Evolutionary conservation across 1,140 invertebrate genomes (phyloP), one percentile per base, ranked within the genome.

Genomic region (Luehdorfia chinensis): DNA sequence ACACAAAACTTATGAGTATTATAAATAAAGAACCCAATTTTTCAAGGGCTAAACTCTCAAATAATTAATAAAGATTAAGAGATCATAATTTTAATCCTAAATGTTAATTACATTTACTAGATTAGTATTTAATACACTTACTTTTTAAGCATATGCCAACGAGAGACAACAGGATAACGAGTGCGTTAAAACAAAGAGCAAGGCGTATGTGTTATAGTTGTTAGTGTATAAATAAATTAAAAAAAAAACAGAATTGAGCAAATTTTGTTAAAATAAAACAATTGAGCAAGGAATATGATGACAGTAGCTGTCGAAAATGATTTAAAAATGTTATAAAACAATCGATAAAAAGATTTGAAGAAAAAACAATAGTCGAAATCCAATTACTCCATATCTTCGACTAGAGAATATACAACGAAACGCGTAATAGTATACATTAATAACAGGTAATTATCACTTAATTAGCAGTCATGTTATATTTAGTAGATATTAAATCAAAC

Each of bases 51-150:
- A 72, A 71, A 73, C 48, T 75, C 65, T 67, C 74, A 80, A 83
- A 78, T 83, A 79, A 86, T 86, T 84, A 84, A 84, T 84, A 86
- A 73, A 81, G 78, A 83, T 86, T 86, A 86, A 86, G 83, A 86
- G 83, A 86, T 86, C 83, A 86, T 84, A 84, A 76, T 85, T 84
- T 78, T 81, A 81, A 68, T 60, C 54, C 73, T 78, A 79, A 57
- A 64, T 57, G 30, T 73, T 84, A 80, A 55, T 43, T 48, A 66
- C 52, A 54, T 78, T 75, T 66, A 56, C 75, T 83, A 86, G 56
- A 80, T 80, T 84, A 86, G 67, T 78, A 66, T 80, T 78, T 52
- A 57, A 64, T 75, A 77, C 74, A 71, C 58, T 68, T 64, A 72
- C 66, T 64, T 68, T 63, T 66, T 69, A 72, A 66, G 70, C 66